Conservation (phyloP, 1,140 invertebrate species). For the Platyscapa corneri region DNA sequence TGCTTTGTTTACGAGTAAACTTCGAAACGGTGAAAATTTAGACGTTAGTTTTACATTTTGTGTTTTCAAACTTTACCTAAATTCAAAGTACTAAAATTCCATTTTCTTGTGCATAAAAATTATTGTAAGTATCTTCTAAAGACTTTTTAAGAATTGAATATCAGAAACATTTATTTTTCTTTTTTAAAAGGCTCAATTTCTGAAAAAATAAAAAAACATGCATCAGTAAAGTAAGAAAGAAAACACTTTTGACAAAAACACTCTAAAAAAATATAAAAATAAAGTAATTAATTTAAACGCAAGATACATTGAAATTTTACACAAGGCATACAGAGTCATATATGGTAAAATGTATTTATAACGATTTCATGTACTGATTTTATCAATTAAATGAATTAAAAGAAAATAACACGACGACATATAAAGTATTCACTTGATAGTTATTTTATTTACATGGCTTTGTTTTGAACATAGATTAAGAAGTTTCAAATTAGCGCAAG, state of each 20-base stretch:
- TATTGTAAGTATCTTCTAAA: neutral
- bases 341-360: neutral
- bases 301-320: neutral
- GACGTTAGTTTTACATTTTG: constrained; percentile 4
- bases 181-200: too few relatives aligned
- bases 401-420: neutral
- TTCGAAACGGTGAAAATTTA: constrained; percentile 15
- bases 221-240: neutral
- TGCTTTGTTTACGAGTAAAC: constrained; percentile 23
- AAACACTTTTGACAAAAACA: neutral
- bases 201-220: too few relatives aligned
- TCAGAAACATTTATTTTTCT: too few relatives aligned
- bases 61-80: neutral
- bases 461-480: neutral
- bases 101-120: neutral
- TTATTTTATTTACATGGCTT: constrained; percentile 4
- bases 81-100: neutral
- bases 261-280: neutral
- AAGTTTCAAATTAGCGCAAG: neutral
- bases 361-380: neutral
- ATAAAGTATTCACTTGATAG: neutral
- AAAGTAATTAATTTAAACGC: neutral
- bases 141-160: neutral
- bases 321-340: neutral
- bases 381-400: constrained; percentile 6